A percentile compares a stretch with the other conserved stretches of the same genome.
phyloP scores from a whole-genome alignment of 2,888 invertebrate genomes.

The Teleiodes luculella region DNA sequence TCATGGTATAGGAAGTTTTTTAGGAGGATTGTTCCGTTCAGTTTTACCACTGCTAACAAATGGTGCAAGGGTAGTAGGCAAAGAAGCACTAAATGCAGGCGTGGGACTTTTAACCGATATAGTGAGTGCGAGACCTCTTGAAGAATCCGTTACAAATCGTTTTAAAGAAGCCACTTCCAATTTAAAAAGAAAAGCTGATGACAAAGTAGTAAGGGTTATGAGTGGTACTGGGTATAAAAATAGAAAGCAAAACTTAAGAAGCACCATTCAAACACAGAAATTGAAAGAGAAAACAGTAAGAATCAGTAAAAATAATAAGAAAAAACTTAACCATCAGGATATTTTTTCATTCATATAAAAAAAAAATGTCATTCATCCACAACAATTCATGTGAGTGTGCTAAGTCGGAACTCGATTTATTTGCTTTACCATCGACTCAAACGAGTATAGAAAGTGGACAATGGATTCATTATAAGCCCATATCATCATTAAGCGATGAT shows the following conservation, averaged over 20 bases:
- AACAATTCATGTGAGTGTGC: constrained; percentile 32
- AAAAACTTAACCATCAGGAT: background rate
- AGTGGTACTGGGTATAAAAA: constrained; percentile 28
- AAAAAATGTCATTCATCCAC: constrained; percentile 31
- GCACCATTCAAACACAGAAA: background rate
- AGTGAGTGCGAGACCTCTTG: constrained; percentile 19
- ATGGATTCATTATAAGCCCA: constrained; percentile 33
- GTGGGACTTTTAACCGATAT: constrained; percentile 29
- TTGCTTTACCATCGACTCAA: constrained; percentile 31
- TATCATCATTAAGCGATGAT: constrained; percentile 33
- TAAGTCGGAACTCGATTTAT: constrained; percentile 33
- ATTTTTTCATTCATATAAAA: too few relatives aligned
- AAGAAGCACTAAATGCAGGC: constrained; percentile 30
- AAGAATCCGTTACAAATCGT: constrained; percentile 18
- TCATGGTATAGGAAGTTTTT: constrained; percentile 19
- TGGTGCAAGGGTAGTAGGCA: constrained; percentile 28
- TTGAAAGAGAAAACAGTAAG: background rate
- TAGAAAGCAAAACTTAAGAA: constrained; percentile 1
- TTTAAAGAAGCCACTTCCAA: constrained; percentile 22
- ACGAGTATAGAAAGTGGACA: constrained; percentile 29
- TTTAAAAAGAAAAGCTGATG: constrained; percentile 28
- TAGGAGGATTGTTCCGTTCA: constrained; percentile 29
- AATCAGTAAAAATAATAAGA: constrained; percentile 5
- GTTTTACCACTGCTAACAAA: constrained; percentile 29
- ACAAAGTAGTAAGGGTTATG: constrained; percentile 26